Conservation (phyloP, 2,797 vertebrate genomes). For the Myotis findleyi region DNA sequence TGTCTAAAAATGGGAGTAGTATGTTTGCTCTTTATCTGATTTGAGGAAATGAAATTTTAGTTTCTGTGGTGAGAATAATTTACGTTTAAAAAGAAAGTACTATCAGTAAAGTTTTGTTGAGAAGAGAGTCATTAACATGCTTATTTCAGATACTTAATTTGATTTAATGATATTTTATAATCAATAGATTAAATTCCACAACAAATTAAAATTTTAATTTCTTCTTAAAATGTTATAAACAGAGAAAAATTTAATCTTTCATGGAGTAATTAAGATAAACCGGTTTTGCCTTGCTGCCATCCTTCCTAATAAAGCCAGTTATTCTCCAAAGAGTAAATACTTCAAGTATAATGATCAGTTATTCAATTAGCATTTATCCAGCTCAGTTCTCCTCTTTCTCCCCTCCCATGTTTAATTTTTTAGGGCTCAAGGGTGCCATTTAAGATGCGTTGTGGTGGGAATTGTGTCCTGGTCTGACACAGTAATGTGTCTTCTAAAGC, state of each 20-base stretch:
- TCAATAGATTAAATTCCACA: background rate
- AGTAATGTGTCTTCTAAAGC: constrained; percentile 53
- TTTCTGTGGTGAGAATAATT: constrained; percentile 60
- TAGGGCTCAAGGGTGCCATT: constrained; percentile 56
- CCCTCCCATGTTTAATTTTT: constrained; percentile 28
- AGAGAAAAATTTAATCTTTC: background rate
- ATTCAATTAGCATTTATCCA: constrained; percentile 64
- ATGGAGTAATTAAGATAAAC: background rate
- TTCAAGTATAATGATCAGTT: background rate
- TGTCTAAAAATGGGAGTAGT: constrained; percentile 44
- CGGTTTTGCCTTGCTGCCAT: background rate
- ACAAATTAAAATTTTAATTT: background rate
- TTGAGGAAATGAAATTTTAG: constrained; percentile 61
- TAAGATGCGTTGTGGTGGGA: constrained; percentile 61
- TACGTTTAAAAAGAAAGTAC: constrained; percentile 32
- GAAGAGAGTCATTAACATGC: background rate
- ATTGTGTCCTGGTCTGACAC: constrained; percentile 15
- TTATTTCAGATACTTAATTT: constrained; percentile 47
- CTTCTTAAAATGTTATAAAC: constrained; percentile 22
- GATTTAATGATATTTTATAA: constrained; percentile 43
- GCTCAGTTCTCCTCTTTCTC: background rate
- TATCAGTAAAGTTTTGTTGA: constrained; percentile 45
- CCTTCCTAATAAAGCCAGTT: constrained; percentile 7
- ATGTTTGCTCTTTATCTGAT: constrained; percentile 19
- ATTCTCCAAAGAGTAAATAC: constrained; percentile 41